These are phyloP conservation scores for Haemorhous mexicanus DNA, from an alignment of 2,113 vertebrate species.

Conservation along the genomic window DNA sequence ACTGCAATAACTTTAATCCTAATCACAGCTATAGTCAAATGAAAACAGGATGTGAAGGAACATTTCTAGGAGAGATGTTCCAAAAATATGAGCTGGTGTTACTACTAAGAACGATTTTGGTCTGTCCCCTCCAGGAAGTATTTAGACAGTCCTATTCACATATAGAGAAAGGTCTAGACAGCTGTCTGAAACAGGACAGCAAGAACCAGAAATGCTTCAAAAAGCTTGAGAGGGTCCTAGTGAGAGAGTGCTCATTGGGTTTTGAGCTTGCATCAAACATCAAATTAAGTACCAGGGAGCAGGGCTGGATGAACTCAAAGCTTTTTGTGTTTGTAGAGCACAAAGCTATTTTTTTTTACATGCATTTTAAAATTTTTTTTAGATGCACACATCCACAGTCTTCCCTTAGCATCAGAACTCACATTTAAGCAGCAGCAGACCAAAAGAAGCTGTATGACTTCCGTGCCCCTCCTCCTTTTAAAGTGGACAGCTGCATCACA, in stretches of 20 bases:
- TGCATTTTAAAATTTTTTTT: neutral
- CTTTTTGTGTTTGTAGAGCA: neutral
- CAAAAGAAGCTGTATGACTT: neutral
- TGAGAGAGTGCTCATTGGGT: neutral
- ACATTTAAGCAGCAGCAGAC: neutral
- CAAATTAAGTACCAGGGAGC: neutral
- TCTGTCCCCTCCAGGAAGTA: neutral
- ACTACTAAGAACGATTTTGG: neutral
- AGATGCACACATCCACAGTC: neutral
- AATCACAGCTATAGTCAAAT: neutral
- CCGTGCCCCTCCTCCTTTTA: neutral
- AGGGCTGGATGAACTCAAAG: neutral
- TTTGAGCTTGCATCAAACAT: neutral
- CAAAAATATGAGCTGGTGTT: neutral
- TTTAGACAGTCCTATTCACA: neutral
- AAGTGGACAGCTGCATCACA: neutral
- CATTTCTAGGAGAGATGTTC: neutral
- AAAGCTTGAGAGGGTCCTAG: neutral
- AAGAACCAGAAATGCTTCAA: neutral
- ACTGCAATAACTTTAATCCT: neutral
- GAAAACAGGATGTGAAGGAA: neutral
- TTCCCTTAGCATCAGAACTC: neutral
- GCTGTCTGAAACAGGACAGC: neutral
- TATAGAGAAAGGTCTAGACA: neutral
- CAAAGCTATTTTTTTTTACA: neutral